These are phyloP conservation scores for Tetropium fuscum DNA, from an alignment of 2,888 invertebrate genomes.

Conservation along the genomic window DNA sequence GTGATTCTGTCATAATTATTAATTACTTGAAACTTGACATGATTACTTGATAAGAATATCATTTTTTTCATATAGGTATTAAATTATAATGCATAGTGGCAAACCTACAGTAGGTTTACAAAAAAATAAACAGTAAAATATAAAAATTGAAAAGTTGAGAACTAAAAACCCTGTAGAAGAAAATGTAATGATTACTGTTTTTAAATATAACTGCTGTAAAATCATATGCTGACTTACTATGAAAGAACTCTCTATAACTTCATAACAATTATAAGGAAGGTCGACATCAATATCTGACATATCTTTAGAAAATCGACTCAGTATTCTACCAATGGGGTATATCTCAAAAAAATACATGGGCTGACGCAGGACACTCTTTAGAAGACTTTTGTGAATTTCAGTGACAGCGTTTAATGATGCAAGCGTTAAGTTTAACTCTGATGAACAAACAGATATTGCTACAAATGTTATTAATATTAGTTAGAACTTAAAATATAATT, in stretches of 20 bases:
- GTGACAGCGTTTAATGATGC: constrained; percentile 73
- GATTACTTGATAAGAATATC: background rate
- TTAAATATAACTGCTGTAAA: constrained; percentile 27
- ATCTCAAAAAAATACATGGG: constrained; percentile 80
- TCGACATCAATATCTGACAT: constrained; percentile 74
- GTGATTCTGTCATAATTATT: too few species aligned
- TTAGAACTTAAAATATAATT: constrained; percentile 13
- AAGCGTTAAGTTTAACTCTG: constrained; percentile 70
- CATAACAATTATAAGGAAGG: constrained; percentile 68
- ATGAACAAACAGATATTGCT: constrained; percentile 67
- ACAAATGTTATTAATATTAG: constrained; percentile 54
- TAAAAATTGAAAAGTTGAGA: background rate
- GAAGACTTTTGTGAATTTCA: constrained; percentile 70
- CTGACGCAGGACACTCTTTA: constrained; percentile 71
- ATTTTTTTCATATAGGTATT: too few species aligned
- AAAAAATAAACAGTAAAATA: too few species aligned
- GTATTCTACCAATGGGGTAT: constrained; percentile 76
- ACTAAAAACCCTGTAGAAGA: constrained; percentile 9
- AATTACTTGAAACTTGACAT: background rate
- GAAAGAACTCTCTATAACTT: constrained; percentile 63
- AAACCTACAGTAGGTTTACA: too few species aligned
- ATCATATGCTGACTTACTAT: constrained; percentile 58
- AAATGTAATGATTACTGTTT: constrained; percentile 2
- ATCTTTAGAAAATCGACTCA: constrained; percentile 78
- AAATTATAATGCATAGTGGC: too few species aligned